Evolutionary conservation across 2,113 vertebrate genomes (phyloP), one percentile per base, ranked within the genome.

Genomic region (Strix aluco): DNA sequence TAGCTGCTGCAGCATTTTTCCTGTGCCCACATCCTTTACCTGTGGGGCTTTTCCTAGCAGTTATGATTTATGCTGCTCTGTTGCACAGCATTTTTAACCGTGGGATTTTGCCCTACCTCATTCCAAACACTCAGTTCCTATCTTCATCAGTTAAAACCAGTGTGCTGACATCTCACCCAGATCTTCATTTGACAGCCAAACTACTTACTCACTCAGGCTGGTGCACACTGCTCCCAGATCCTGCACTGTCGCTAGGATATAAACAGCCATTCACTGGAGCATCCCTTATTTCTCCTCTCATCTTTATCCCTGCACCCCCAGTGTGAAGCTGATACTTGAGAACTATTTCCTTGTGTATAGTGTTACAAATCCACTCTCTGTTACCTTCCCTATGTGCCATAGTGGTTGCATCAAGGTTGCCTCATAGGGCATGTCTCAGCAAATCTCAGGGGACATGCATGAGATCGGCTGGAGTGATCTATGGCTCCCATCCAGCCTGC

Each of bases 1-100:
- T 26, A 96, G 93, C 78, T 91, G 81, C 87, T 88, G 59, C 65
- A 90, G 78, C 81, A 62, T 52, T 91, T 94, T 95, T 82, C 30
- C 66, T 69, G 36, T 54, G 54, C 81, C 93, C 78, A 93, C 84
- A 96, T 95, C 87, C 91, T 91, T 85, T 91, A 96, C 87, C 92
- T 94, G 29, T 78, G 30, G 92, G 93, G 84, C 58, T 92, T 87
- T 90, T 91, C 65, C 65, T 82, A 80, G 78, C 62, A 95, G 94
- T 88, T 96, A 82, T 61, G 73, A 77, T 90, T 92, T 91, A 77
- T 0, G 0, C 34, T 85, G 49, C 66, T 88, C 34, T 81, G 13
- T 14, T 82, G 74, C 70, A 69, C 22, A 75, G 66, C 49, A 29
- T 69, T 96, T 95, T 91, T 72, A 86, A 90, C 58, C 87, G 86